Conservation (phyloP, 2,888 invertebrate species). For the Stenurella melanura region DNA sequence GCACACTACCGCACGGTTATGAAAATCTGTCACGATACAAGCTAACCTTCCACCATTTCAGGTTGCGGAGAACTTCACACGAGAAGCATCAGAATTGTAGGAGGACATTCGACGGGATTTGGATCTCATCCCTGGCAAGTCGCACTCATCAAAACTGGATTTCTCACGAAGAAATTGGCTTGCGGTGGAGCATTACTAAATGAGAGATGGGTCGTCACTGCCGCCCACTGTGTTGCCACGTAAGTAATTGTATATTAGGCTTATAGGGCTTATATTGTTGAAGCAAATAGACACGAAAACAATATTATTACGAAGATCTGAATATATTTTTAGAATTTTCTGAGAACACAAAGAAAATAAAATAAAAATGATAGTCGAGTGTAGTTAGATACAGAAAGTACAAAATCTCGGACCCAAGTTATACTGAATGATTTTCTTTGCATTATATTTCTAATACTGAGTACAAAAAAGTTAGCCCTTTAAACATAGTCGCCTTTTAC, state of each 20-base stretch:
- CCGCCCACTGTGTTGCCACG: conserved; percentile 95
- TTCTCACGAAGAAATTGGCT: conserved; percentile 90
- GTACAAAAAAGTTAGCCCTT: no score
- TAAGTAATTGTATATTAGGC: conserved; percentile 74
- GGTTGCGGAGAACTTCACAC: conserved; percentile 94
- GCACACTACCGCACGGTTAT: conserved; percentile 25
- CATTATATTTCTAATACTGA: no score
- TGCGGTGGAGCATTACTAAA: conserved; percentile 94
- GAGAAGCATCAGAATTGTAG: conserved; percentile 92
- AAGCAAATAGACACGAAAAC: no score
- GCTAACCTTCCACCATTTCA: conserved; percentile 72
- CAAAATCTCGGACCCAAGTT: no score
- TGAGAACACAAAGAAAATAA: no score
- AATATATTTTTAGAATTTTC: no score
- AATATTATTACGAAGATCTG: no score
- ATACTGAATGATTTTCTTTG: no score
- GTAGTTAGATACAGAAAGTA: no score
- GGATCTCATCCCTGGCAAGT: conserved; percentile 97
- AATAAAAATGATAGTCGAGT: no score
- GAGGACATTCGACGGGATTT: conserved; percentile 92
- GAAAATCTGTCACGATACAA: background rate
- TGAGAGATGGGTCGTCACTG: conserved; percentile 93
- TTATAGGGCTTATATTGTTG: no score
- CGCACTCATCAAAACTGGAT: conserved; percentile 93
- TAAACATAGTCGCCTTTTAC: no score